Evolutionary conservation across 2,888 invertebrate species (phyloP), one percentile per base, ranked within the genome.

Genomic region (Ochropacha duplaris): DNA sequence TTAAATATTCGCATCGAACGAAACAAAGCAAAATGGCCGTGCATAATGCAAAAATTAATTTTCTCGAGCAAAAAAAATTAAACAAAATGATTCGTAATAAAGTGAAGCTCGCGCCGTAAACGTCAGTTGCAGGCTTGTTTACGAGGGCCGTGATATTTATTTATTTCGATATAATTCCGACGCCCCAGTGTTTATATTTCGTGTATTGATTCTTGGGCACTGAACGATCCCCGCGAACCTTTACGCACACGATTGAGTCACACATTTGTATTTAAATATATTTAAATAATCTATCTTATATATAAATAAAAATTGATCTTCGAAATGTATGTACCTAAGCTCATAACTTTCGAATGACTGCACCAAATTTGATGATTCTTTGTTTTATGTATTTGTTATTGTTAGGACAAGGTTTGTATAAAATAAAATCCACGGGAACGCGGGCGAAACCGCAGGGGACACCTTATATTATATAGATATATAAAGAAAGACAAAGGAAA

Each of bases 1-100:
- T 57, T 57, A 57, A 44, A 57, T 56, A 36, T 51, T 31, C 9
- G 31, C 81, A 82, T 78, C 80, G 78, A 66, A 65, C 66, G 61
- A 74, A 76, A 77, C 77, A 72, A 76, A 71, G 68, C 75, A 68
- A 73, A 69, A 78, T 63, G 69, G 56, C 61, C 44, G 64, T 59
- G 72, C 72, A 71, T 77, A 75, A 78, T 73, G 71, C 78, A 76
- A 81, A 85, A 81, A 86, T 83, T 85, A 85, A 85, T 85, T 84
- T 84, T 72, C 69, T 65, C 69, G 56, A 54, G 65, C 65, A 64
- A 61, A 68, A 66, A 69, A 67, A 69, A 66, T 57, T 56, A 51
- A 59, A 58, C 58, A 62, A 54, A 60, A 60, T 57, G 68, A 59
- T 60, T 57, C 62, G 62, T 68, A 74, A 76, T 72, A 78, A 78